Conservation (phyloP, 1,140 invertebrate genomes). For the Calephelis virginiensis region DNA sequence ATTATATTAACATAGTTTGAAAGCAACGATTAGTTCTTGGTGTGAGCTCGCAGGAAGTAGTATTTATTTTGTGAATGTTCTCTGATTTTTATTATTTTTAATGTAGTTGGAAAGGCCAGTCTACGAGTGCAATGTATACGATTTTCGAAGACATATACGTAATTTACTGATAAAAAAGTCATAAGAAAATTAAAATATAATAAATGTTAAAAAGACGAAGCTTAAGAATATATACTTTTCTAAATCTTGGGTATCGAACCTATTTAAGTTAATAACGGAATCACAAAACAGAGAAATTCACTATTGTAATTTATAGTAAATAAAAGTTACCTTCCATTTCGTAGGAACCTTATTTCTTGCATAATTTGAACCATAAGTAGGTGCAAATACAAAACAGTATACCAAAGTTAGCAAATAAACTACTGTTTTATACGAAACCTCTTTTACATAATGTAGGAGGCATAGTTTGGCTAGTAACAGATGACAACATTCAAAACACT, state of each 20-base stretch:
- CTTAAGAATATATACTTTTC: conserved; percentile 58
- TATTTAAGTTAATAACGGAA: conserved; percentile 16
- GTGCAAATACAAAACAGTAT: conserved; percentile 65
- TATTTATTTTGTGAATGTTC: conserved; percentile 59
- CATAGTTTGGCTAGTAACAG: conserved; percentile 16
- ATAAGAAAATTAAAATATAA: conserved; percentile 67
- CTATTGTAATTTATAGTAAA: conserved; percentile 51
- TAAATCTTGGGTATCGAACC: conserved; percentile 25
- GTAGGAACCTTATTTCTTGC: conserved; percentile 56
- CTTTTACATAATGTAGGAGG: conserved; percentile 18
- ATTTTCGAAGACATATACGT: conserved; percentile 77
- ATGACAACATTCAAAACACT: conserved; percentile 6
- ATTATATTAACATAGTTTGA: conserved; percentile 68
- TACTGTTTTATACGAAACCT: conserved; percentile 26
- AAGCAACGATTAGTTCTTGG: conserved; percentile 57
- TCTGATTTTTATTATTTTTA: conserved; percentile 54
- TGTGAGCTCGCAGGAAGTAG: conserved; percentile 49
- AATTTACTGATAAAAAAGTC: conserved; percentile 73
- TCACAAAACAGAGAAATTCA: conserved; percentile 45
- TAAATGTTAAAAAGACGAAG: conserved; percentile 65
- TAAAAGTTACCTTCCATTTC: conserved; percentile 68
- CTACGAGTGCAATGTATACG: conserved; percentile 78
- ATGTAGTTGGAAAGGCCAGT: conserved; percentile 71
- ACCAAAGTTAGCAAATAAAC: conserved; percentile 76
- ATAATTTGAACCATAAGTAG: conserved; percentile 54